A percentile compares a stretch with the other conserved stretches of the same genome.
Evolutionary conservation across 1,140 invertebrate genomes (phyloP).

Genomic region (Aplysia californica): DNA sequence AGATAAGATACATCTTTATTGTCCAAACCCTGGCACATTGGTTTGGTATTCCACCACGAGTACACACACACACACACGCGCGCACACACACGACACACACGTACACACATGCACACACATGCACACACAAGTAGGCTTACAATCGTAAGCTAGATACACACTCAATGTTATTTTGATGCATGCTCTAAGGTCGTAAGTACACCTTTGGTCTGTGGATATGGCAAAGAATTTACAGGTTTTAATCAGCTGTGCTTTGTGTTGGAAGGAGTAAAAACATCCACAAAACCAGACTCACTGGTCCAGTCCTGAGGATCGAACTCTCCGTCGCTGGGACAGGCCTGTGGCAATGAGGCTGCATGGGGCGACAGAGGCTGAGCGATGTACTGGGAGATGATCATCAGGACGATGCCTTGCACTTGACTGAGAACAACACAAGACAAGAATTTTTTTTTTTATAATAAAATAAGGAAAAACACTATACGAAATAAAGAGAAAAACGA

Average conservation of each 20-base stretch:
- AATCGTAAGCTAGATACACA: not conserved
- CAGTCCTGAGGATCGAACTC: conserved; percentile 47
- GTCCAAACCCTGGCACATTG: too few species aligned
- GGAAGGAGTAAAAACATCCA: not conserved
- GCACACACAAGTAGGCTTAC: not conserved
- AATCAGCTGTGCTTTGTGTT: not conserved
- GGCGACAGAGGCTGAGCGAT: conserved; percentile 49
- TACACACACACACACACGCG: too few species aligned
- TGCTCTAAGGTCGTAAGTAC: too few species aligned
- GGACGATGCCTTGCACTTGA: conserved; percentile 63
- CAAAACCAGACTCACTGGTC: conserved; percentile 40
- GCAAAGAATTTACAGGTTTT: too few species aligned
- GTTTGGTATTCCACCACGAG: too few species aligned
- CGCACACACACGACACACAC: too few species aligned
- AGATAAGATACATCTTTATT: too few species aligned
- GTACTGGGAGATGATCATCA: conserved; percentile 56
- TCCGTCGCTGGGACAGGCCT: conserved; percentile 36
- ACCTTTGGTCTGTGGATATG: too few species aligned
- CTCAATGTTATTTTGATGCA: not conserved
- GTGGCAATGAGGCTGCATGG: conserved; percentile 29
- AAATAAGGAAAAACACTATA: not conserved
- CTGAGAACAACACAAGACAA: too few species aligned
- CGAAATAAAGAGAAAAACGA: not conserved
- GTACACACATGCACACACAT: too few species aligned
- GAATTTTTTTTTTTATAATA: too few species aligned